Evolutionary conservation across 2,888 invertebrate species (phyloP).

Genomic region (Melitaea athalia): DNA sequence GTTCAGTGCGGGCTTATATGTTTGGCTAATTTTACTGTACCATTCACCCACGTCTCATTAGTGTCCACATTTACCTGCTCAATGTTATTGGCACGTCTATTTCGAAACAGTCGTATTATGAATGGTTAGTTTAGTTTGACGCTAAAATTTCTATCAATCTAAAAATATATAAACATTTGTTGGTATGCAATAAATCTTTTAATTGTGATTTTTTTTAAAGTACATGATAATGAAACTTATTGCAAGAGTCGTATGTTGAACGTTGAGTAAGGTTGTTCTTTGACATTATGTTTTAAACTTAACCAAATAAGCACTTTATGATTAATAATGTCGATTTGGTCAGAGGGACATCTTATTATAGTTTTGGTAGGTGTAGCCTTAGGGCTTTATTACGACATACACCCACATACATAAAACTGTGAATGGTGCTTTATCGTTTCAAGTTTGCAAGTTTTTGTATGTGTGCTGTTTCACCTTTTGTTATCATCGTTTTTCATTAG

Average conservation of each 20-base stretch:
- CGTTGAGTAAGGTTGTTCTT: slow-evolving; percentile 10
- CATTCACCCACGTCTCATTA: slow-evolving; percentile 66
- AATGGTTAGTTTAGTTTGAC: slow-evolving; percentile 8
- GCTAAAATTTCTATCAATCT: slow-evolving; percentile 1
- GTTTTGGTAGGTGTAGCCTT: slow-evolving; percentile 45
- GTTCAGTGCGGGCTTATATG: slow-evolving; percentile 43
- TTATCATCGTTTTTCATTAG: slow-evolving; percentile 26
- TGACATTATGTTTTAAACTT: slow-evolving; percentile 36
- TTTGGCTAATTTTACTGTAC: slow-evolving; percentile 58
- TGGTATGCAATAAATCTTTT: background rate
- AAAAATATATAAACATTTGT: background rate
- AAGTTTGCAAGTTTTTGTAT: slow-evolving; percentile 19
- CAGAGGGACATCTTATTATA: slow-evolving; percentile 42
- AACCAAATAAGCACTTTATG: slow-evolving; percentile 31
- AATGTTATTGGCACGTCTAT: slow-evolving; percentile 66
- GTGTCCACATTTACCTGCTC: slow-evolving; percentile 64
- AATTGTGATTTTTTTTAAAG: background rate
- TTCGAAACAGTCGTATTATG: slow-evolving; percentile 41
- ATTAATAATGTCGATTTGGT: slow-evolving; percentile 47
- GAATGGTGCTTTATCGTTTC: slow-evolving; percentile 9
- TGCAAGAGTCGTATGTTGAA: background rate
- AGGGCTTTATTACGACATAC: slow-evolving; percentile 25
- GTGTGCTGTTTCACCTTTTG: slow-evolving; percentile 20
- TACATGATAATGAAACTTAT: background rate
- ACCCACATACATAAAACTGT: slow-evolving; percentile 15